Conservation (phyloP, 35 echinoderm and acorn worm genomes). For the Lytechinus variegatus region DNA sequence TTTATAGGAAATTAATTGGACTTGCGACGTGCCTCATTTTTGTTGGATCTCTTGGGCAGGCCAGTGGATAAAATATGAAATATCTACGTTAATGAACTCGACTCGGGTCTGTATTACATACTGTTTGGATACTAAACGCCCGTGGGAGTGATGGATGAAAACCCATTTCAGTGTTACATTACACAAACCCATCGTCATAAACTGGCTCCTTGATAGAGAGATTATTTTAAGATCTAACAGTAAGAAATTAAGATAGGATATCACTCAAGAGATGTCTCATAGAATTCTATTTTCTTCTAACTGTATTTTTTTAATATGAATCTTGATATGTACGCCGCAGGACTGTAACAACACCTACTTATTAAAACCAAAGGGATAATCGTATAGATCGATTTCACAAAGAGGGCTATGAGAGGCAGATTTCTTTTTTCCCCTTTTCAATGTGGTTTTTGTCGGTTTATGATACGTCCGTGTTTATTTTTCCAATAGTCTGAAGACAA, state of each 20-base stretch:
- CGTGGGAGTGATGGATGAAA: neutral
- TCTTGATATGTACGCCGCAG: too few species aligned
- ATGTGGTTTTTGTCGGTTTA: neutral
- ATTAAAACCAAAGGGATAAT: neutral
- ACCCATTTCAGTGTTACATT: neutral
- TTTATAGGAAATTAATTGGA: neutral
- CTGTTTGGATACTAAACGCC: neutral
- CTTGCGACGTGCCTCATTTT: neutral
- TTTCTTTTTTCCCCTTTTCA: neutral
- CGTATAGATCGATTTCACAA: neutral
- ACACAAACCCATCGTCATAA: neutral
- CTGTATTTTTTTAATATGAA: neutral
- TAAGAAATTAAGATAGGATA: neutral
- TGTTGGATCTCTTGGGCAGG: neutral
- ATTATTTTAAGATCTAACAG: neutral
- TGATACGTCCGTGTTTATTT: neutral
- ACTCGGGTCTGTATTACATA: neutral
- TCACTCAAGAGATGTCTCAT: neutral
- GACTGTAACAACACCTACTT: neutral
- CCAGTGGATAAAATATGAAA: neutral
- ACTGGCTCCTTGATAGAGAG: neutral
- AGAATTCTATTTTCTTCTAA: neutral
- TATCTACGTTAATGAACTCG: neutral
- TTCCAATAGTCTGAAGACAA: neutral
- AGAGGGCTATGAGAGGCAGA: neutral